Evolutionary conservation across 2,797 vertebrate genomes (phyloP).

Genomic region (Smutsia gigantea): DNA sequence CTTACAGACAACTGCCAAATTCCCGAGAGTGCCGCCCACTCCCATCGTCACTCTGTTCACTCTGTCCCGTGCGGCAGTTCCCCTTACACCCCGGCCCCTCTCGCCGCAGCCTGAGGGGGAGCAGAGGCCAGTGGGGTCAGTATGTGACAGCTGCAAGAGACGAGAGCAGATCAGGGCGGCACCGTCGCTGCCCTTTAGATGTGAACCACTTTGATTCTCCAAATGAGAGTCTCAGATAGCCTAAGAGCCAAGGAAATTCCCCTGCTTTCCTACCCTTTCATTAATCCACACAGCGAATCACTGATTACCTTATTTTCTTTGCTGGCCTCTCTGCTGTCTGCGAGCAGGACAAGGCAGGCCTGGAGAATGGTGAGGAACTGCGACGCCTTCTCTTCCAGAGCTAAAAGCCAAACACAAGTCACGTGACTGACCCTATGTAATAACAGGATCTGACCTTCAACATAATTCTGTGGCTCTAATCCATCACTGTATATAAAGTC

Average conservation of each 20-base stretch:
- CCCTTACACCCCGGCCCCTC: not conserved
- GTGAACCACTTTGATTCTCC: not conserved
- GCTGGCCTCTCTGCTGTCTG: slow-evolving; percentile 93
- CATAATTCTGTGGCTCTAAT: not conserved
- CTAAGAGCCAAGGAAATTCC: not conserved
- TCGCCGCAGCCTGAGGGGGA: not conserved
- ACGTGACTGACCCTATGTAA: not conserved
- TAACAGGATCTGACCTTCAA: not conserved
- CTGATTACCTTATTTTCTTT: slow-evolving; percentile 91
- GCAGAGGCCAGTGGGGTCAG: not conserved
- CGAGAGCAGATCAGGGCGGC: not conserved
- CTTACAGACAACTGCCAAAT: not conserved
- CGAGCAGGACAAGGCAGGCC: slow-evolving; percentile 92
- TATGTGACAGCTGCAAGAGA: not conserved
- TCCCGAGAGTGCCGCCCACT: not conserved
- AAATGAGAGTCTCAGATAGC: not conserved
- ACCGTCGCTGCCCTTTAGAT: not conserved
- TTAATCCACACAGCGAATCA: too few species aligned
- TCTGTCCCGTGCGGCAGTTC: not conserved
- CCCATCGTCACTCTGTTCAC: not conserved
- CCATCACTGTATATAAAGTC: not conserved
- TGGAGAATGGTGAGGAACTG: slow-evolving; percentile 91
- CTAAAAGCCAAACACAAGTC: slow-evolving; percentile 81
- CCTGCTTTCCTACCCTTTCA: not conserved
- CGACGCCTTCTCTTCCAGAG: slow-evolving; percentile 89